phyloP scores from a whole-genome alignment of 2,888 invertebrate genomes.

The Diaphora mendica region DNA sequence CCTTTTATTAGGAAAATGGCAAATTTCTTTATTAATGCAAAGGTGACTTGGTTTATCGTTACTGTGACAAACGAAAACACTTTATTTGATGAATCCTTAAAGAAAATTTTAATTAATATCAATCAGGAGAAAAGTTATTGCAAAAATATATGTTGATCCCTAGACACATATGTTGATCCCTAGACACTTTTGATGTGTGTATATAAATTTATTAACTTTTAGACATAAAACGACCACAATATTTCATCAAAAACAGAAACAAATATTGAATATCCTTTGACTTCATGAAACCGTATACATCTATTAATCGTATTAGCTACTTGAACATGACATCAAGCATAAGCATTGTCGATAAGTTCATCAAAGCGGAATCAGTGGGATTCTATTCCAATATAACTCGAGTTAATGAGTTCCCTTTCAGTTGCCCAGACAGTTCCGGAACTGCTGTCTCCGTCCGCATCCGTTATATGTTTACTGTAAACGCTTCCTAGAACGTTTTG shows the following conservation, averaged over 20 bases:
- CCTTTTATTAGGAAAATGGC: no score
- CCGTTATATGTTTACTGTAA: constrained; percentile 59
- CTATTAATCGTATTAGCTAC: background rate
- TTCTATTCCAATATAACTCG: constrained; percentile 50
- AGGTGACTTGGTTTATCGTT: no score
- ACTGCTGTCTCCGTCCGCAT: constrained; percentile 57
- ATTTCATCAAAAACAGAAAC: background rate
- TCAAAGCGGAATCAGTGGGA: constrained; percentile 59
- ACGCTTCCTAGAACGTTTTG: constrained; percentile 56
- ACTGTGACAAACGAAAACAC: no score
- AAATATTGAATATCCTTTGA: background rate
- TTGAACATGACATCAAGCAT: constrained; percentile 8
- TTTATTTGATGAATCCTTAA: no score
- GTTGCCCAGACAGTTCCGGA: constrained; percentile 49
- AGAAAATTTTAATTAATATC: no score
- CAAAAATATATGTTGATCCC: no score
- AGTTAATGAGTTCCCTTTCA: constrained; percentile 65
- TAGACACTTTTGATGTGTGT: no score
- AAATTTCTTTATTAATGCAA: no score
- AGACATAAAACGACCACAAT: background rate
- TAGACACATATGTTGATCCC: no score
- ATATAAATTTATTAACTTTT: background rate
- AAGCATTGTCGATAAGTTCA: constrained; percentile 55
- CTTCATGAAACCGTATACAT: background rate
- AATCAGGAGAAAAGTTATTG: no score